Base-by-base conservation (phyloP, 2,797 vertebrate species). In the Ptychobarbus kaznakovi region DNA sequence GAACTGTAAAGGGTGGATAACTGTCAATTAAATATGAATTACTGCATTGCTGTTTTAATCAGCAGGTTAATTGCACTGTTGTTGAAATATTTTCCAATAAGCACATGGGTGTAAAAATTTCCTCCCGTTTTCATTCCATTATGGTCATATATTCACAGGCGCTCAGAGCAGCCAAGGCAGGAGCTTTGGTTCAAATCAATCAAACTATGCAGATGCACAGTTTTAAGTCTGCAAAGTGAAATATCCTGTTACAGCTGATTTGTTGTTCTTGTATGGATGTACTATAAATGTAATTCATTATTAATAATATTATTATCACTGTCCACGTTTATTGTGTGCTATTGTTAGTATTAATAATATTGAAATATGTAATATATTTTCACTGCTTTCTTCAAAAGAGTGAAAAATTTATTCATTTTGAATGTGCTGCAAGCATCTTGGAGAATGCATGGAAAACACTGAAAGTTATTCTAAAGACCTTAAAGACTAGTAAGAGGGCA, bases 21-120 rank as follows among this genome's bases (percentile, higher is more conserved):
- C 35, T 28, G 73, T 18, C 61, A 83, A 44, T 42, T 0, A 68
- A 77, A 83, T 68, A 46, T 65, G 53, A 66, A 76, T 76, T 10
- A 13, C 42, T 9, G n/a, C 20, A 77, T 68, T n/a, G 10, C 73
- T 16, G 11, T n/a, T 82, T 73, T 6, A 74, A 63, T 73, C 40
- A 8, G 56, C 70, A 83, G 40, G 16, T 74, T 82, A 74, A 75
- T 38, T 35, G 40, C 42, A 46, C 56, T 10, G 11, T 4, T 73
- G 25, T 83, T 74, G 32, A 77, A 81, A 49, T 80, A 66, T 12
- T 69, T 38, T 42, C 4, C 35, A 76, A 73, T 74, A 73, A 44
- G 8, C 40, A n/a, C 56, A 49, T 11, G 12, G 18, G 10, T 63
- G 51, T 82, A n/a, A 63, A 65, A 61, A 72, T 77, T 58, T 77